Conservation (phyloP, 2,888 invertebrate genomes). For the Malthinus seriepunctatus region DNA sequence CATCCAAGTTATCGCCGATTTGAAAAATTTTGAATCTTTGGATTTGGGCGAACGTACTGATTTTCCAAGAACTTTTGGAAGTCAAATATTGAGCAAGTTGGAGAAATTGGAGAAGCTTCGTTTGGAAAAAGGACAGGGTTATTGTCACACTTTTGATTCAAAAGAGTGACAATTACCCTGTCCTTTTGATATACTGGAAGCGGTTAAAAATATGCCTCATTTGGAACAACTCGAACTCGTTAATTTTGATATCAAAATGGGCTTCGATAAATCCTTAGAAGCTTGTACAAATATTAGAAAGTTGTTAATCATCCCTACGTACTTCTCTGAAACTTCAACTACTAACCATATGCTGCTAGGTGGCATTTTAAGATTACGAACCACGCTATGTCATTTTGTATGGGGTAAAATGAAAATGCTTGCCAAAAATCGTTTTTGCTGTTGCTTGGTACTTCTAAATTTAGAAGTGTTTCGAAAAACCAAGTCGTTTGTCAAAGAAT, state of each 20-base stretch:
- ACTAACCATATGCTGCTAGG: slow-evolving; percentile 75
- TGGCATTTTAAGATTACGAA: slow-evolving; percentile 58
- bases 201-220: no score
- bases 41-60: slow-evolving; percentile 82
- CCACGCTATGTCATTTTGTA: slow-evolving; percentile 74
- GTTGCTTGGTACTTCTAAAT: no score
- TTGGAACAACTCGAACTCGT: no score
- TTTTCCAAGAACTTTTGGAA: slow-evolving; percentile 70
- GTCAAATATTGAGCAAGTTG: slow-evolving; percentile 63
- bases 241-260: slow-evolving; percentile 79
- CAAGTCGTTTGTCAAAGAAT: slow-evolving; percentile 81
- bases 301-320: slow-evolving; percentile 81
- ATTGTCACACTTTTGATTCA: no score
- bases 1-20: no score
- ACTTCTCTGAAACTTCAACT: slow-evolving; percentile 84
- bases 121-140: slow-evolving; percentile 74
- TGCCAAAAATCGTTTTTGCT: no score
- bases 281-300: slow-evolving; percentile 73
- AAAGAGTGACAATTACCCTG: no score
- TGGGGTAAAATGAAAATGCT: slow-evolving; percentile 87
- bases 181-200: slow-evolving; percentile 69
- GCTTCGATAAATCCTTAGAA: slow-evolving; percentile 76
- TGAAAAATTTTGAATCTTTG: no score
- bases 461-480: slow-evolving; percentile 80
- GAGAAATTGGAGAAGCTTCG: slow-evolving; percentile 64